A percentile compares a stretch with the other conserved stretches of the same genome.
phyloP scores from a whole-genome alignment of 2,797 vertebrate genomes.

The Tadarida brasiliensis region DNA sequence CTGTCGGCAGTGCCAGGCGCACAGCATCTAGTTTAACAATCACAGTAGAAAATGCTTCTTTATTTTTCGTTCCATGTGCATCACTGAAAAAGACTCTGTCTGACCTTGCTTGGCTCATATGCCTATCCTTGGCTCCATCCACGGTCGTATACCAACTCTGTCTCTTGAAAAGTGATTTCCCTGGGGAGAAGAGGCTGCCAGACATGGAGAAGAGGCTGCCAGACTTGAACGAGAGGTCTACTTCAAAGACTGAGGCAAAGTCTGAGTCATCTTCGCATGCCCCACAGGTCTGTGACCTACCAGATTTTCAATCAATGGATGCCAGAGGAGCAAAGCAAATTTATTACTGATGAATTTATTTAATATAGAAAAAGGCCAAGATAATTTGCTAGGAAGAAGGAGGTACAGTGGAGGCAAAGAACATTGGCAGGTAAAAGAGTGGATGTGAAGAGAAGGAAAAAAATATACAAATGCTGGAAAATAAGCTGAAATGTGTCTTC shows the following conservation, averaged over 20 bases:
- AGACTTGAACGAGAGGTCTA: constrained; percentile 10
- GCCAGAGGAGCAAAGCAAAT: constrained; percentile 35
- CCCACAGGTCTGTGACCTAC: neutral
- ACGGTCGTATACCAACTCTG: neutral
- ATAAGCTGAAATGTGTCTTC: neutral
- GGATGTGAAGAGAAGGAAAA: neutral
- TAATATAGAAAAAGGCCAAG: neutral
- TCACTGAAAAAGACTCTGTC: constrained; percentile 9
- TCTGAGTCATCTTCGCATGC: neutral
- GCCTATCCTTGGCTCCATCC: neutral
- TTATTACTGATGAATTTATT: neutral
- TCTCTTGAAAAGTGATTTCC: constrained; percentile 46
- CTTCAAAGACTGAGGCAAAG: constrained; percentile 30
- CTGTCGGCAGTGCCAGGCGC: neutral
- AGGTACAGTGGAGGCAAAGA: neutral
- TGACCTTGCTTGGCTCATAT: constrained; percentile 32
- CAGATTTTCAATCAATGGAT: constrained; percentile 21
- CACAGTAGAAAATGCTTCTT: constrained; percentile 41
- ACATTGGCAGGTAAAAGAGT: neutral
- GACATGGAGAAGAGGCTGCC: neutral
- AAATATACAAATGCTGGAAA: constrained; percentile 30
- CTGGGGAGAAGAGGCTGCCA: neutral
- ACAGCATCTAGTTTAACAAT: neutral
- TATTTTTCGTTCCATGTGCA: constrained; percentile 32
- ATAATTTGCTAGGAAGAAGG: constrained; percentile 10